Evolutionary conservation across 64 coral and sea anemone species (phyloP).

Genomic region (Porites lutea): DNA sequence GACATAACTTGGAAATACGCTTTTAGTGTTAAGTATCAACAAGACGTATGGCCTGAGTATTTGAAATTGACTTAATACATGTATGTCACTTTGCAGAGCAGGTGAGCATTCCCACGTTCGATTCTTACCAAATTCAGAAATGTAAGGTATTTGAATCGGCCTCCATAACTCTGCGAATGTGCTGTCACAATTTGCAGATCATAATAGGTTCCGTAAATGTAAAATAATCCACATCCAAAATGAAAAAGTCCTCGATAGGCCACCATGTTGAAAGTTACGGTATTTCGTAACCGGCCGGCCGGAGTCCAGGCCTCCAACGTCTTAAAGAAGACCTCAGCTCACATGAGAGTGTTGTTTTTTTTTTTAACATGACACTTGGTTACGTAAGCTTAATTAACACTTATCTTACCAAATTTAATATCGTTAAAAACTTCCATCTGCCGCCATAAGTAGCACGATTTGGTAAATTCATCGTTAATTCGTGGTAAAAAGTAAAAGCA

Average conservation of each 20-base stretch:
- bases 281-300: background rate
- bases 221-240: slow-evolving; percentile 33
- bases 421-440: slow-evolving; percentile 64
- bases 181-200: slow-evolving; percentile 45
- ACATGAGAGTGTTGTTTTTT: no score
- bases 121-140: slow-evolving; percentile 68
- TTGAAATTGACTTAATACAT: no score
- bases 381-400: no score
- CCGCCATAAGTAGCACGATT: slow-evolving; percentile 25
- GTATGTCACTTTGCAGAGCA: no score
- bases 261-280: background rate
- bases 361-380: no score
- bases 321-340: background rate
- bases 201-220: slow-evolving; percentile 44
- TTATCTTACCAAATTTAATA: slow-evolving; percentile 64
- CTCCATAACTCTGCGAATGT: slow-evolving; percentile 27
- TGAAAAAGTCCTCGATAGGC: background rate
- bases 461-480: background rate
- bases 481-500: background rate
- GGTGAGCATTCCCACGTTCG: no score
- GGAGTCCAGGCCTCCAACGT: slow-evolving; percentile 11
- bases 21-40: no score
- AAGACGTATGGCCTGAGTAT: no score
- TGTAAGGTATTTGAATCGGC: slow-evolving; percentile 62
- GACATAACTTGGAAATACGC: no score